These are phyloP conservation scores for Phaethornis superciliosus DNA, from an alignment of 2,113 vertebrate genomes.

Conservation along the genomic window DNA sequence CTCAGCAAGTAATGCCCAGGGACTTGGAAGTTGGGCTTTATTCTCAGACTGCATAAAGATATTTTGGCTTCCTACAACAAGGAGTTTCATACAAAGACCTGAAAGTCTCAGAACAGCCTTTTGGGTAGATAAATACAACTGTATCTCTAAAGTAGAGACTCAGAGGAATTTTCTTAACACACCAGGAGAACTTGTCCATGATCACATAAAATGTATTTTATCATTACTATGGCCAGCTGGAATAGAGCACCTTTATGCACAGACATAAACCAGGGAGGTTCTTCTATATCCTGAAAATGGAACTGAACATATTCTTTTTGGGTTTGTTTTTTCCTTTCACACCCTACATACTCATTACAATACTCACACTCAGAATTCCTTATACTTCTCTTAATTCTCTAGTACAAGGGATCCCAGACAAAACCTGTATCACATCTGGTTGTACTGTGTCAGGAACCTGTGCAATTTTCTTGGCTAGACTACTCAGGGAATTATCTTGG, in stretches of 20 bases:
- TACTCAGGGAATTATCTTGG: conserved; percentile 39
- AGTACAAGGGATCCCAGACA: conserved; percentile 14
- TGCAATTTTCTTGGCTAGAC: conserved; percentile 43
- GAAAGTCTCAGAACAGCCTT: not conserved
- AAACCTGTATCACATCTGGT: conserved; percentile 32
- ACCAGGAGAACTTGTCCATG: not conserved
- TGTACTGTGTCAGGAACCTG: conserved; percentile 24
- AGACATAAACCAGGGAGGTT: not conserved
- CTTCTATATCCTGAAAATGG: not conserved
- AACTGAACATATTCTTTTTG: not conserved
- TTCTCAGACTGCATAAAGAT: not conserved
- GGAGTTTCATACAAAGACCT: not conserved
- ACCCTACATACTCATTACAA: not conserved
- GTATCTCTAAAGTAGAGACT: not conserved
- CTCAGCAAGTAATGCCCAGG: not conserved
- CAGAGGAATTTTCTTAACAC: not conserved
- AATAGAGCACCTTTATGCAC: not conserved
- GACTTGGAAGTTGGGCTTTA: not conserved
- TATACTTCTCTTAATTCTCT: conserved; percentile 16
- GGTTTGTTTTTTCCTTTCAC: not conserved
- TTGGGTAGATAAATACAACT: conserved; percentile 22
- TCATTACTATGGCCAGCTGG: not conserved
- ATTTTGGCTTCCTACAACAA: not conserved
- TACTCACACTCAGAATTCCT: not conserved
- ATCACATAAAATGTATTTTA: not conserved